Conservation (phyloP, 2,888 invertebrate species). For the Lasioglossum leucozonium region DNA sequence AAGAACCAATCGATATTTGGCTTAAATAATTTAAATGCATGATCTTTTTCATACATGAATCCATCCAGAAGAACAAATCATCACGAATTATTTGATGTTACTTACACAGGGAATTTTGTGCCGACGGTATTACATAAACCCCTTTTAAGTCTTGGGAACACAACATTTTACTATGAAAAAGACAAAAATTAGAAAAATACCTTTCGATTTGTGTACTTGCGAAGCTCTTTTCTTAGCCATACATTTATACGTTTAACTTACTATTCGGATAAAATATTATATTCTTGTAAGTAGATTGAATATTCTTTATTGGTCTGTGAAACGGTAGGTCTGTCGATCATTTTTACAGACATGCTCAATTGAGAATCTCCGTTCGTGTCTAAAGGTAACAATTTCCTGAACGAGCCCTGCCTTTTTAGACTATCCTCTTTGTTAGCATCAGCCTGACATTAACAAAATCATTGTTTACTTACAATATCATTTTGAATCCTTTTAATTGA, state of each 20-base stretch:
- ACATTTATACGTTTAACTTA: constrained; percentile 85
- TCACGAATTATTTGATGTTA: constrained; percentile 69
- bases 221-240: background rate
- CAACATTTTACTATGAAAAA: constrained; percentile 90
- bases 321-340: constrained; percentile 85
- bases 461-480: background rate
- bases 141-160: constrained; percentile 94
- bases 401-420: constrained; percentile 86
- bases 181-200: background rate
- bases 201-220: background rate
- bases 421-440: constrained; percentile 80
- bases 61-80: constrained; percentile 22
- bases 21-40: constrained; percentile 43
- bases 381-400: constrained; percentile 86
- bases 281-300: constrained; percentile 93
- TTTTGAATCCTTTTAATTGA: too few relatives aligned
- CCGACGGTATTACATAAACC: constrained; percentile 96
- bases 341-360: constrained; percentile 87
- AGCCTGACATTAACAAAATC: constrained; percentile 63
- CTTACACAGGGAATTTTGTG: constrained; percentile 92
- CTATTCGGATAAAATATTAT: constrained; percentile 96
- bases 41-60: constrained; percentile 9
- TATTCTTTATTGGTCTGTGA: constrained; percentile 88
- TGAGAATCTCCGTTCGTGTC: constrained; percentile 85
- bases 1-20: constrained; percentile 56